phyloP scores from a whole-genome alignment of 2,113 vertebrate genomes.

The Poeciliopsis retropinna region DNA sequence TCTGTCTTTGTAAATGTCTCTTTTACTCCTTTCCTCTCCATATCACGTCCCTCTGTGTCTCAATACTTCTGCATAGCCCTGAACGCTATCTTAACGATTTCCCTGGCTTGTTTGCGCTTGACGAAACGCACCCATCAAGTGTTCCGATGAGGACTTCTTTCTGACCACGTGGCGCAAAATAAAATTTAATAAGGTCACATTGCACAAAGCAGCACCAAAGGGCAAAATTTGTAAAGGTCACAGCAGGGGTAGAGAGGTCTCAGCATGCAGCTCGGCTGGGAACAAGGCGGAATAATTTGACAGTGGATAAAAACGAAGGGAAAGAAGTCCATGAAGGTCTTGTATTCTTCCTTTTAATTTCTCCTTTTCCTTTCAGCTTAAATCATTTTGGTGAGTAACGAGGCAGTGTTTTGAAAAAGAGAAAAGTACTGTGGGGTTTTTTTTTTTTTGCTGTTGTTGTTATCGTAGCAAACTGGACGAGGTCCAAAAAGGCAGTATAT shows the following conservation, averaged over 20 bases:
- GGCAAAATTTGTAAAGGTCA: conserved; percentile 69
- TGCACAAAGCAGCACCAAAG: conserved; percentile 66
- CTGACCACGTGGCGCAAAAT: conserved; percentile 73
- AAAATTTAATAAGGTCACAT: conserved; percentile 77
- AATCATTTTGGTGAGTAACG: background rate
- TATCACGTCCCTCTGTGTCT: conserved; percentile 4
- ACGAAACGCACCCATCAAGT: conserved; percentile 65
- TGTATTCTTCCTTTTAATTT: conserved; percentile 42
- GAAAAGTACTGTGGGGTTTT: background rate
- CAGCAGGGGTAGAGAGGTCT: conserved; percentile 61
- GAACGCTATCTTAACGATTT: conserved; percentile 48
- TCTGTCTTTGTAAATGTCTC: conserved; percentile 5
- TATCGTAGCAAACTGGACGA: background rate
- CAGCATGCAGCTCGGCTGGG: conserved; percentile 55
- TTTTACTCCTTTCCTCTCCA: conserved; percentile 41
- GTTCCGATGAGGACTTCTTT: conserved; percentile 74
- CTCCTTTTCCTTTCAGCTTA: conserved; percentile 16
- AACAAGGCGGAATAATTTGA: conserved; percentile 58
- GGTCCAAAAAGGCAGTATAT: background rate
- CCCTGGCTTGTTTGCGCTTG: conserved; percentile 21
- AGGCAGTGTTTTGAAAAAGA: background rate
- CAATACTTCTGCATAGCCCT: conserved; percentile 34
- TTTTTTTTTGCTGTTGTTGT: too few relatives aligned
- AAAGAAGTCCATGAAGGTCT: conserved; percentile 41
- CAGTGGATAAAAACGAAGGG: conserved; percentile 52